Conservation (phyloP, 2,888 invertebrate species). For the Tenthredo distinguenda region DNA sequence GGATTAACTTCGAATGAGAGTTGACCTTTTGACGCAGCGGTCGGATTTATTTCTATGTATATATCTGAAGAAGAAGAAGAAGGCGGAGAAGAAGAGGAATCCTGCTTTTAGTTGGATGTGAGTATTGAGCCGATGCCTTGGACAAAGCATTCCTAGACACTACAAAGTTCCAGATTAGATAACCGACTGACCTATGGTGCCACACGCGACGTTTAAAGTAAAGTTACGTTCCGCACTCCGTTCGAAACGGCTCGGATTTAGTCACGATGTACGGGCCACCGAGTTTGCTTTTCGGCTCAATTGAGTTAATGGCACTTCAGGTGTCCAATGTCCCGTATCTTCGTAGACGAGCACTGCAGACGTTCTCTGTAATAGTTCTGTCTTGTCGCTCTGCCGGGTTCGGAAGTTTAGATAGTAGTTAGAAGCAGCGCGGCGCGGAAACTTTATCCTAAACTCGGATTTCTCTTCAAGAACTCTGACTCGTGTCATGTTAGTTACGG, state of each 20-base stretch:
- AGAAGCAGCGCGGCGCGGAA: conserved; percentile 24
- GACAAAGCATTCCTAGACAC: conserved; percentile 50
- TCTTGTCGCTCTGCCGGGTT: conserved; percentile 41
- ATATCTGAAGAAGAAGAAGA: not conserved
- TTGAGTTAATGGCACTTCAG: conserved; percentile 52
- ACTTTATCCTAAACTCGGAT: conserved; percentile 39
- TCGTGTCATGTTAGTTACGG: conserved; percentile 11
- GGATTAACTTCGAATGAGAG: conserved; percentile 13
- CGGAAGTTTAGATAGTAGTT: conserved; percentile 43
- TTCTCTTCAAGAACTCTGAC: conserved; percentile 23
- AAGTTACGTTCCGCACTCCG: conserved; percentile 31
- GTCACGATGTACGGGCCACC: conserved; percentile 25
- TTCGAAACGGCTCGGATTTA: not conserved
- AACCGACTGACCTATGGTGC: conserved; percentile 40
- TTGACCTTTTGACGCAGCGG: conserved; percentile 34
- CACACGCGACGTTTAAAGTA: conserved; percentile 45
- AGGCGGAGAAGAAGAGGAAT: not conserved
- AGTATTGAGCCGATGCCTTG: not conserved
- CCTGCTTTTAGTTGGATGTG: conserved; percentile 12
- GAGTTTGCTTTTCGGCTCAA: conserved; percentile 46
- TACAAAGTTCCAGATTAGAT: conserved; percentile 49
- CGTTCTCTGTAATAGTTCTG: conserved; percentile 43
- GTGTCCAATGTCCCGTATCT: conserved; percentile 48
- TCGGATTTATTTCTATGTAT: conserved; percentile 23
- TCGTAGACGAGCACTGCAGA: conserved; percentile 38